Conservation (phyloP, 2,113 vertebrate species). For the Burhinus bistriatus region DNA sequence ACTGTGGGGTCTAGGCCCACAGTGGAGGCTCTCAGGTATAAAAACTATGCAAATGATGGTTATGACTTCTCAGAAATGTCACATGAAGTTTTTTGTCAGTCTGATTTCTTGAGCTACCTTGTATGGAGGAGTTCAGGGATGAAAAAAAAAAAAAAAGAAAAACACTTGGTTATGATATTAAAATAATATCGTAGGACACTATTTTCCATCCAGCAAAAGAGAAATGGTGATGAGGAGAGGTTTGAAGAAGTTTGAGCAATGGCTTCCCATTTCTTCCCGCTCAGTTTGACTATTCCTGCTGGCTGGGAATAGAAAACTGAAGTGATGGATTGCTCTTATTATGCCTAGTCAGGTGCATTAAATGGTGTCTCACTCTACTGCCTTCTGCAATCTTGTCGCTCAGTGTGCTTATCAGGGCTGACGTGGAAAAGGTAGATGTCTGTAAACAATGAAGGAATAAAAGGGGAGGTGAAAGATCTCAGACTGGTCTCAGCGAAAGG, state of each 20-base stretch:
- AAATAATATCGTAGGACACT: neutral
- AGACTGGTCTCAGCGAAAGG: neutral
- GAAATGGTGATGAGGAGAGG: neutral
- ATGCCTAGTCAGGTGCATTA: conserved; percentile 53
- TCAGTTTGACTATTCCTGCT: neutral
- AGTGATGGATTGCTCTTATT: conserved; percentile 59
- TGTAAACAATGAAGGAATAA: conserved; percentile 31
- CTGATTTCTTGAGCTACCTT: neutral
- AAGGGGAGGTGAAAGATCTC: neutral
- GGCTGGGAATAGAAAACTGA: neutral
- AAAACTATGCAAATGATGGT: neutral
- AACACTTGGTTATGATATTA: neutral
- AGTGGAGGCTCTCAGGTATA: neutral
- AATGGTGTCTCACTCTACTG: conserved; percentile 38
- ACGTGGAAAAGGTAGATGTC: neutral
- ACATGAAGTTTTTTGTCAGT: neutral
- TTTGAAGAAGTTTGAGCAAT: neutral
- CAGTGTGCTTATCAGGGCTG: neutral
- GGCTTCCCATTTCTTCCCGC: neutral
- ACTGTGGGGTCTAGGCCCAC: neutral
- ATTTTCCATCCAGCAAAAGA: neutral
- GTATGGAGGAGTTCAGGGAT: neutral
- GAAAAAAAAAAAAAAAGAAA: neutral
- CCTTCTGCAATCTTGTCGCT: neutral
- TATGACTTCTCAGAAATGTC: neutral